These are phyloP conservation scores for Sphaeramia orbicularis DNA, from an alignment of 2,797 vertebrate genomes.

Conservation along the genomic window DNA sequence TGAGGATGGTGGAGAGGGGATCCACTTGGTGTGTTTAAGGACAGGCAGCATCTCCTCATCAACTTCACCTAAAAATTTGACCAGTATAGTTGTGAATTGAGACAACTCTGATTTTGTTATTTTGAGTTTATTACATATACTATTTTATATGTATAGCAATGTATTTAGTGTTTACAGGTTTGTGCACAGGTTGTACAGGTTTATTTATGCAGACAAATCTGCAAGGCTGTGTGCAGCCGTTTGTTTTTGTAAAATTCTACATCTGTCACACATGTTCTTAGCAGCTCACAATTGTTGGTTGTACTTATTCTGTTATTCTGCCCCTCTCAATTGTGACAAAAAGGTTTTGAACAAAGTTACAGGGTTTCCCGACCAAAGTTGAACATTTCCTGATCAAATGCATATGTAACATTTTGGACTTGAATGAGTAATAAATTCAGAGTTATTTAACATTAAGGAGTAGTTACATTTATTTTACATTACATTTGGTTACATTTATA, in stretches of 20 bases:
- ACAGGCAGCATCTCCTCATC: slow-evolving; percentile 12
- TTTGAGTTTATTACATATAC: slow-evolving; percentile 15
- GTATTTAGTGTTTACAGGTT: slow-evolving; percentile 13
- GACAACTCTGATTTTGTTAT: background rate
- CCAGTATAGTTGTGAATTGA: too few relatives aligned
- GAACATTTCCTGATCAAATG: too few relatives aligned
- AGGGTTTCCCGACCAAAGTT: too few relatives aligned
- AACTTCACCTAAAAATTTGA: slow-evolving; percentile 7
- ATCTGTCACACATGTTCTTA: slow-evolving; percentile 24
- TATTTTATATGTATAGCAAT: slow-evolving; percentile 17
- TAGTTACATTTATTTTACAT: background rate
- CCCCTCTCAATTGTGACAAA: background rate
- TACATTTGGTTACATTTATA: slow-evolving; percentile 21
- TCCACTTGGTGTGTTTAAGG: slow-evolving; percentile 25
- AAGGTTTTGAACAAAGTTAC: background rate
- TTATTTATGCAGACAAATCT: slow-evolving; percentile 20
- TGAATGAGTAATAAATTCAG: slow-evolving; percentile 6
- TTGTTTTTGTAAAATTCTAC: slow-evolving; percentile 8
- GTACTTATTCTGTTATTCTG: background rate
- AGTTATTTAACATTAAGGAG: background rate
- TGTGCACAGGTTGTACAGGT: too few relatives aligned
- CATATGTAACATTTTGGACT: slow-evolving; percentile 8
- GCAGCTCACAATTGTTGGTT: slow-evolving; percentile 11
- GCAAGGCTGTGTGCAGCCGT: slow-evolving; percentile 12
- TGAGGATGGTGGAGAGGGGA: background rate